These are phyloP conservation scores for Choloepus didactylus DNA, from an alignment of 2,797 vertebrate genomes.

Conservation along the genomic window DNA sequence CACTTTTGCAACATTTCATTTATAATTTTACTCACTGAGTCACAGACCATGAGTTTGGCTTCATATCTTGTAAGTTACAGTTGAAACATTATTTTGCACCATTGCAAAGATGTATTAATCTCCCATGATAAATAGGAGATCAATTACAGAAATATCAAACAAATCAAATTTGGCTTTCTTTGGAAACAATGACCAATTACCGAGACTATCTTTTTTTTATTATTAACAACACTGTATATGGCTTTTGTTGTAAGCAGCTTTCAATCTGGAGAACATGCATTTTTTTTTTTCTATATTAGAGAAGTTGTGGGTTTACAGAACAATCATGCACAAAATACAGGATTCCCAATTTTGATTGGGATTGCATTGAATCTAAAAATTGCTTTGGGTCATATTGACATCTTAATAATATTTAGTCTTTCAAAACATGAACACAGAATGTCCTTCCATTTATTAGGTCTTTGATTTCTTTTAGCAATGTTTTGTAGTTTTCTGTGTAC, in stretches of 20 bases:
- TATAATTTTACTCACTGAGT: not conserved
- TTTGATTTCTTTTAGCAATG: too few species aligned
- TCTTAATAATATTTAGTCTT: too few species aligned
- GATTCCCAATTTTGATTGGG: too few species aligned
- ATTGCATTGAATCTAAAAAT: too few species aligned
- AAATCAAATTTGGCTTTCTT: conserved; percentile 51
- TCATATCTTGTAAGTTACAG: not conserved
- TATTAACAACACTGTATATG: not conserved
- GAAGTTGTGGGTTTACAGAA: too few species aligned
- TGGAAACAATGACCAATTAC: conserved; percentile 14
- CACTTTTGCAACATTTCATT: not conserved
- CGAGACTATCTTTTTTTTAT: not conserved
- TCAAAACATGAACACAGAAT: too few species aligned
- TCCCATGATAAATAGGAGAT: conserved; percentile 22
- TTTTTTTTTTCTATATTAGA: too few species aligned
- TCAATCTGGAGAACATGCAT: not conserved
- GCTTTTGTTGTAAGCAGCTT: conserved; percentile 5
- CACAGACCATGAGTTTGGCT: not conserved
- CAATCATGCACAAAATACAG: too few species aligned
- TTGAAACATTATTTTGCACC: conserved; percentile 35
- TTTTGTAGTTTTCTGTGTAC: too few species aligned
- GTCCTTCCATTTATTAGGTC: too few species aligned
- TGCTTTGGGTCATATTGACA: too few species aligned
- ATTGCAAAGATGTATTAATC: not conserved
- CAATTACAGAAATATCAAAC: conserved; percentile 43